phyloP scores from a whole-genome alignment of 23 tunicate species.

The Ciona savignyi region DNA sequence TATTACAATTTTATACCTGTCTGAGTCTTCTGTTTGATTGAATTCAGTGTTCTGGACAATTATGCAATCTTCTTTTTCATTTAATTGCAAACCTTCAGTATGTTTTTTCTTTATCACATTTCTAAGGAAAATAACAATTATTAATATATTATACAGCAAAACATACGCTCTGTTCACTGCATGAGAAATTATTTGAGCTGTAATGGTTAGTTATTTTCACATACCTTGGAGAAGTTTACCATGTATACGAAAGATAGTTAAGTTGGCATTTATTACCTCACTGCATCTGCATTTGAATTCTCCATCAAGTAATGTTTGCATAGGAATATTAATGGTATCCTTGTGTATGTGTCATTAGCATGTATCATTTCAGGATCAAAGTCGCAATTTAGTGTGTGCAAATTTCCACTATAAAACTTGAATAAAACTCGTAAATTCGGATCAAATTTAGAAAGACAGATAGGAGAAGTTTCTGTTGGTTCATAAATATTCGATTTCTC shows the following conservation, averaged over 20 bases:
- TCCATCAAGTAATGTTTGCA: not conserved
- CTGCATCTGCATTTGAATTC: not conserved
- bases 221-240: no score
- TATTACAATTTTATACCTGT: not conserved
- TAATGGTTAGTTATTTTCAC: no score
- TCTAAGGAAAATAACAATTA: not conserved
- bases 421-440: not conserved
- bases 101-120: no score
- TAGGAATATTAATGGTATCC: not conserved
- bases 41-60: not conserved
- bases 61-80: not conserved
- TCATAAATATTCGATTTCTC: not conserved
- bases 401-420: not conserved
- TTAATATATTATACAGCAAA: no score
- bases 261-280: no score
- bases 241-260: no score
- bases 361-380: not conserved
- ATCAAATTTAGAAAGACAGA: not conserved
- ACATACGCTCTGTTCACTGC: no score
- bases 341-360: not conserved
- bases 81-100: not conserved
- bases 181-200: no score
- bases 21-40: not conserved
- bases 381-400: not conserved
- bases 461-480: not conserved